phyloP scores from a whole-genome alignment of 2,113 vertebrate species.

The Bungarus multicinctus region DNA sequence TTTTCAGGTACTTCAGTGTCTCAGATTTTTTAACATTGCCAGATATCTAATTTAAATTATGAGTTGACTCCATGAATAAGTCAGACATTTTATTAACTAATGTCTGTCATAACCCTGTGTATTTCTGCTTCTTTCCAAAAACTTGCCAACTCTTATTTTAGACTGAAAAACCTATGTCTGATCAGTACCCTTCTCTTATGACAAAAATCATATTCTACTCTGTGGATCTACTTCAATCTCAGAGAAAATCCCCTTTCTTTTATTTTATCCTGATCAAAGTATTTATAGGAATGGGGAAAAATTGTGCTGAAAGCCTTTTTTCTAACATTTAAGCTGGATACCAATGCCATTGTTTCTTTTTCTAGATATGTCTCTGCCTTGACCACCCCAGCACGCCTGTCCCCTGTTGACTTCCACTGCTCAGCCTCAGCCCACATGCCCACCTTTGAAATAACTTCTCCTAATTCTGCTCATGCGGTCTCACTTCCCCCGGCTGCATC shows the following conservation, averaged over 20 bases:
- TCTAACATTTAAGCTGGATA: accelerated
- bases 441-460: conserved; percentile 96
- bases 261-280: not conserved
- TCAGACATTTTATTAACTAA: not conserved
- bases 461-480: conserved; percentile 88
- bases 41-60: not conserved
- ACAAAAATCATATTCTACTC: not conserved
- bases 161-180: not conserved
- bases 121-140: not conserved
- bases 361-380: conserved; percentile 94
- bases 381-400: conserved; percentile 94
- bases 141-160: not conserved
- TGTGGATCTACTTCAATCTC: not conserved
- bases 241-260: not conserved
- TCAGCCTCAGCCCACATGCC: conserved; percentile 92
- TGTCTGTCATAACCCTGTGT: not conserved
- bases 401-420: conserved; percentile 95
- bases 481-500: conserved; percentile 89
- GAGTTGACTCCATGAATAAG: not conserved
- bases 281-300: not conserved
- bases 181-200: not conserved
- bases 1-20: not conserved
- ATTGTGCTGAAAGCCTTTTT: not conserved
- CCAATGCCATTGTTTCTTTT: conserved; percentile 26
- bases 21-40: not conserved